A percentile compares a stretch with the other conserved stretches of the same genome.
Conservation (phyloP, 2,797 vertebrate genomes). For the Bovichtus diacanthus region DNA sequence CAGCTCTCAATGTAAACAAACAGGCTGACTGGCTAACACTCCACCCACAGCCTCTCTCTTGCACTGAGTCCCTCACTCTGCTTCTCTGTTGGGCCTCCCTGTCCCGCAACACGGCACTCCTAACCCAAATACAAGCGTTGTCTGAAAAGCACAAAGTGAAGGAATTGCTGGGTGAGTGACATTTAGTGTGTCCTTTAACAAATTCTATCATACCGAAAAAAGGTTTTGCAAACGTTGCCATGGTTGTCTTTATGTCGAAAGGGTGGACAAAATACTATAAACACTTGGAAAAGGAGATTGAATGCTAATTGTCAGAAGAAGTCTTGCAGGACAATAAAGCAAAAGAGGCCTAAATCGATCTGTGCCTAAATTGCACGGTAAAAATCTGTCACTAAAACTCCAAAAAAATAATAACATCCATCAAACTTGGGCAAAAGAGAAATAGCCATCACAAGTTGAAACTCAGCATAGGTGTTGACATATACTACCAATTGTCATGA, state of each 20-base stretch:
- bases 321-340: not conserved
- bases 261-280: not conserved
- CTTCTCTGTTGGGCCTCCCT: slow-evolving; percentile 90
- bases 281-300: not conserved
- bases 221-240: not conserved
- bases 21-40: slow-evolving; percentile 80
- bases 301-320: not conserved
- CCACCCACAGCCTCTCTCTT: slow-evolving; percentile 83
- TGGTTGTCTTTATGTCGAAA: not conserved
- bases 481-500: not conserved
- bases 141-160: slow-evolving; percentile 83
- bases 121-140: slow-evolving; percentile 81
- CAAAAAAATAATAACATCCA: not conserved
- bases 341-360: not conserved
- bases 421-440: not conserved
- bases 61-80: slow-evolving; percentile 84
- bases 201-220: not conserved
- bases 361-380: not conserved
- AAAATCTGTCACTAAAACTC: not conserved
- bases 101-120: slow-evolving; percentile 77
- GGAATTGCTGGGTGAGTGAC: slow-evolving; percentile 89
- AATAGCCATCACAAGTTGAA: not conserved
- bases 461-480: not conserved
- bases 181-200: not conserved
- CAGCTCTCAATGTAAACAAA: slow-evolving; percentile 73